Base-by-base conservation (phyloP, 2,797 vertebrate species). In the Chaunax sp. region DNA sequence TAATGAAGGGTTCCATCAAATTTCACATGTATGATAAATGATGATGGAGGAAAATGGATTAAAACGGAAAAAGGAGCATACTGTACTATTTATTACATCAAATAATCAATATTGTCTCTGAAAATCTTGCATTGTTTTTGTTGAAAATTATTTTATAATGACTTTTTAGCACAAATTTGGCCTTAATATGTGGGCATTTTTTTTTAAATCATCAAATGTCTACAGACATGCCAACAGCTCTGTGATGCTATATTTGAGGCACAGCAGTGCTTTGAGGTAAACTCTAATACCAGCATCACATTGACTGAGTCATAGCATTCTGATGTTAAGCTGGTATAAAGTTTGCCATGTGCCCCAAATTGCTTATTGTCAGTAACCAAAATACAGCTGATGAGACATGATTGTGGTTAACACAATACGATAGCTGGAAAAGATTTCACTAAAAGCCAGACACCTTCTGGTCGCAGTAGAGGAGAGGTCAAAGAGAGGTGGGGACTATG, bases 191-290 rank as follows among this genome's bases (percentile, higher is more conserved):
- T 38, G 4, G 7, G 12, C 2, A 37, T 3, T 41, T 41, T 23
- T 19, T 37, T 20, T 19, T 25, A n/a, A n/a, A 15, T 30, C 28
- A 30, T 30, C 3, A 30, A 30, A n/a, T n/a, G 49, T 28, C 33
- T 41, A 23, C 15, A 49, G 19, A 15, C 18, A 13, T 10, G 8
- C 33, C 19, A 35, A 3, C 0, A 0, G 15, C 35, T 26, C 16
- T 46, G n/a, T n/a, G n/a, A n/a, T n/a, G n/a, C n/a, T n/a, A n/a
- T n/a, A n/a, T n/a, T n/a, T n/a, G n/a, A n/a, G n/a, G n/a, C n/a
- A n/a, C n/a, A n/a, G n/a, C n/a, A n/a, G n/a, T n/a, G 41, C 10
- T 45, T 44, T 44, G 15, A 70, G 25, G 10, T 28, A 69, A 60
- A 38, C 19, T n/a, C 20, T 47, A 6, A n/a, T 26, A n/a, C 8